Evolutionary conservation across 2,888 invertebrate genomes (phyloP).

Genomic region (Tachina fera): DNA sequence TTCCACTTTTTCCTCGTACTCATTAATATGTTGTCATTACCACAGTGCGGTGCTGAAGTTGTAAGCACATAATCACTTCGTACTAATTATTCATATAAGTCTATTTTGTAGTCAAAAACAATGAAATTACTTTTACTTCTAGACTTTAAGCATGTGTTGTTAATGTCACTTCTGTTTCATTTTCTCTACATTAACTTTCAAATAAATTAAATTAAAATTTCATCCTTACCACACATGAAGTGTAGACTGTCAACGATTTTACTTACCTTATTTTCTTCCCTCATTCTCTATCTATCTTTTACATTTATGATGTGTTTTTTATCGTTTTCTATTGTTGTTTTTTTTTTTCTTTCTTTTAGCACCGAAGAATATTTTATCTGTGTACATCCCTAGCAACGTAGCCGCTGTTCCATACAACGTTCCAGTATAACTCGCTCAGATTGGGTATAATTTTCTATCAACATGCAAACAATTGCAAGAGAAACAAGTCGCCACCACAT

Average conservation of each 20-base stretch:
- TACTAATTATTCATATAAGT: not conserved
- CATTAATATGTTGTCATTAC: too few species aligned
- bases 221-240: not conserved
- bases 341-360: slow-evolving; percentile 72
- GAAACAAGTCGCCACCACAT: not conserved
- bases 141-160: not conserved
- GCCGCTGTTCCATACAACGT: slow-evolving; percentile 73
- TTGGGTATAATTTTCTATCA: slow-evolving; percentile 74
- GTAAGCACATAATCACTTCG: too few species aligned
- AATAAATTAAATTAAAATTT: not conserved
- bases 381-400: slow-evolving; percentile 77
- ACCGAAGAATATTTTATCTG: slow-evolving; percentile 81
- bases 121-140: not conserved
- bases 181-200: not conserved
- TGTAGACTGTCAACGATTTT: not conserved
- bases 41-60: too few species aligned
- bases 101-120: not conserved
- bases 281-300: not conserved
- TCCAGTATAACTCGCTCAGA: slow-evolving; percentile 76
- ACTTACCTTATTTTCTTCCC: not conserved
- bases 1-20: too few species aligned
- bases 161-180: not conserved
- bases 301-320: not conserved
- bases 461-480: not conserved
- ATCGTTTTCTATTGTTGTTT: not conserved